Conservation (phyloP, 37 sponge, comb jelly and placozoan species). For the Aplysina aerophoba region DNA sequence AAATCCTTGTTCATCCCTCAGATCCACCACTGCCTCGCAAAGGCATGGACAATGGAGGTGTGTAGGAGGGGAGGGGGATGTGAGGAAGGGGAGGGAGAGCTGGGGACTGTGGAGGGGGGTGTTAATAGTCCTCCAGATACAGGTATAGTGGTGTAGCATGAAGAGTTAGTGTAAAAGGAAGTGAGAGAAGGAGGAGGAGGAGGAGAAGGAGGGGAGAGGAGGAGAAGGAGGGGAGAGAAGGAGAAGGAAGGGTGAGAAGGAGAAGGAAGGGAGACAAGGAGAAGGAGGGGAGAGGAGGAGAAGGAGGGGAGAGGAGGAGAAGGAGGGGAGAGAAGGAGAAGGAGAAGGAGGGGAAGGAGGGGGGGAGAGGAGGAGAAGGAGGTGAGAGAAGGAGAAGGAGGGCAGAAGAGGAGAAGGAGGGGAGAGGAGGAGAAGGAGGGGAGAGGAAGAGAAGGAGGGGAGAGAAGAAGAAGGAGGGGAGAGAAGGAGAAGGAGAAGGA, state of each 20-base stretch:
- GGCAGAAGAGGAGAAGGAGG: background rate
- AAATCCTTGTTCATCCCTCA: constrained; percentile 2
- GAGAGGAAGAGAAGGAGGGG: background rate
- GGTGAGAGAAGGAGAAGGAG: background rate
- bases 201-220: too few relatives aligned
- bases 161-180: background rate
- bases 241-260: too few relatives aligned
- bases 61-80: constrained; percentile 6
- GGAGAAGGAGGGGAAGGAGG: background rate
- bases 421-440: background rate
- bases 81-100: background rate
- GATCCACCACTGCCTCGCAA: background rate
- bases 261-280: background rate
- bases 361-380: background rate
- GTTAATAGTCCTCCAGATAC: too few relatives aligned
- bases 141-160: background rate
- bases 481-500: too few relatives aligned
- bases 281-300: background rate
- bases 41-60: background rate
- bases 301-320: background rate
- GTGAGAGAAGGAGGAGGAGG: too few relatives aligned
- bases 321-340: background rate
- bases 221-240: too few relatives aligned
- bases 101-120: background rate
- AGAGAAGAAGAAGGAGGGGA: too few relatives aligned